Percentiles rank a stretch among this genome's conserved stretches.
phyloP scores from a whole-genome alignment of 2,797 vertebrate genomes.

The Squalus acanthias region DNA sequence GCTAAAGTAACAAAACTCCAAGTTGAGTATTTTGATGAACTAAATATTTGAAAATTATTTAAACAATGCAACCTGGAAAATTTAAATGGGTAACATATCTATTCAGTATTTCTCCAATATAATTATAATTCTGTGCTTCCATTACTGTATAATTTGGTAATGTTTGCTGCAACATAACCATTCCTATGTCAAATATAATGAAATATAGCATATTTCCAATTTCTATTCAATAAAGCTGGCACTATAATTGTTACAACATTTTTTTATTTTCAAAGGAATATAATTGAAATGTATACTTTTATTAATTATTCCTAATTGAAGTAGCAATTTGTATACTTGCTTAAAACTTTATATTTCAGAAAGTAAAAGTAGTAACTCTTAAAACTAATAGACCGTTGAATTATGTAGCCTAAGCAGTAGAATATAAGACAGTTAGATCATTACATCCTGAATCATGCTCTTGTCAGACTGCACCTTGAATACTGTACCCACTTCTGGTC shows the following conservation, averaged over 20 bases:
- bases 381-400: no score
- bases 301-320: background rate
- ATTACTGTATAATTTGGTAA: background rate
- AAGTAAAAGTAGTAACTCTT: background rate
- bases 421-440: background rate
- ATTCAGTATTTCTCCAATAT: background rate
- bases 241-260: no score
- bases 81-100: background rate
- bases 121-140: background rate
- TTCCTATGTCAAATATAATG: background rate
- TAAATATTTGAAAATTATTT: background rate
- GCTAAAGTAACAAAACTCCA: background rate
- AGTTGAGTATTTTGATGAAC: background rate
- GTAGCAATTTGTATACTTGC: background rate
- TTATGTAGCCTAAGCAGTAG: no score
- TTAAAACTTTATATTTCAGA: background rate
- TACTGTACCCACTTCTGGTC: no score
- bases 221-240: background rate
- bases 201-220: background rate
- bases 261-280: no score
- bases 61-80: background rate
- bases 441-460: background rate
- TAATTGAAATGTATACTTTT: no score
- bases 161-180: background rate
- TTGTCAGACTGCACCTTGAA: background rate